Base-by-base conservation (phyloP, 2,113 vertebrate genomes). In the Manacus vitellinus region DNA sequence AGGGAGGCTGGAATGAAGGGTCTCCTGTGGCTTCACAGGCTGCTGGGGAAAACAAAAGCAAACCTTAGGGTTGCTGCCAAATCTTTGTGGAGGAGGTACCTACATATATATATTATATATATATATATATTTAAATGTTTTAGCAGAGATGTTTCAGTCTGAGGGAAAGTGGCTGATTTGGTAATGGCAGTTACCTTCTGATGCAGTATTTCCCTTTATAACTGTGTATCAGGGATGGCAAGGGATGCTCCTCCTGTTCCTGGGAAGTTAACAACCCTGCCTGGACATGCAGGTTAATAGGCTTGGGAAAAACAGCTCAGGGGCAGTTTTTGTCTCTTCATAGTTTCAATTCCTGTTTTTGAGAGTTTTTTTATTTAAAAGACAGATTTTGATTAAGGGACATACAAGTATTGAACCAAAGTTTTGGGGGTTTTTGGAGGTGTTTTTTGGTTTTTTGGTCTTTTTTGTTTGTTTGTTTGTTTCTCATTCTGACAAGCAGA, bases 191-290 rank as follows among this genome's bases (percentile, higher is more conserved):
- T 52, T n/a, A 7, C 30, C 30, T 49, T 47, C 72, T 49, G 41
- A n/a, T 28, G 7, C 14, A 5, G 5, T 18, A 25, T 58, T 92
- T 80, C 27, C 28, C 55, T 61, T 83, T 35, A 37, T 16, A 47
- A 1, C 24, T 65, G 43, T 21, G 2, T 43, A 10, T 24, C 1
- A 1, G 70, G 54, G 41, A 20, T 0, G 2, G 21, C 27, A 28
- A 37, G 5, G 58, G 54, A 46, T 61, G 65, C 22, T 79, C 16
- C 59, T 91, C 41, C 46, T 81, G 21, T 30, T 81, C 33, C 56
- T 84, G 77, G 80, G 59, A 84, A 58, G 22, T 22, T 33, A 35
- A 39, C n/a, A 37, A 15, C 28, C 15, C 51, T 35, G 28, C 28
- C 59, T 49, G 51, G 68, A 84, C 37, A 10, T 54, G 22, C 10